Percentiles rank a stretch among this genome's conserved stretches.
Conservation (phyloP, 2,888 invertebrate genomes). For the Chloroclystis v-ata region DNA sequence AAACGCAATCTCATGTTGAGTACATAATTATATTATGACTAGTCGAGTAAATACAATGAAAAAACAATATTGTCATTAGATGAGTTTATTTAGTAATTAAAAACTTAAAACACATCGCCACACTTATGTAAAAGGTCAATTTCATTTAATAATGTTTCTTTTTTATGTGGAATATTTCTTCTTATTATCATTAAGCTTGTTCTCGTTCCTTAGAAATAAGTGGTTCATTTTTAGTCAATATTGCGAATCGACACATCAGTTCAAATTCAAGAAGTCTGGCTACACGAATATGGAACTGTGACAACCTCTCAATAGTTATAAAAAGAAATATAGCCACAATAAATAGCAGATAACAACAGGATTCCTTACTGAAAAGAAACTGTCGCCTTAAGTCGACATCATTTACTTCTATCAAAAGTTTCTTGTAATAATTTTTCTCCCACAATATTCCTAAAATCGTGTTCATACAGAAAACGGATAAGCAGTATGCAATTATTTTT, state of each 20-base stretch:
- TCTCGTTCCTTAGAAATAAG: too few relatives aligned
- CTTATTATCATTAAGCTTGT: too few relatives aligned
- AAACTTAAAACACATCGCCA: too few relatives aligned
- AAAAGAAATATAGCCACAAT: slow-evolving; percentile 43
- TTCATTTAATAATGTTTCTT: too few relatives aligned
- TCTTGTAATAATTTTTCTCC: slow-evolving; percentile 35
- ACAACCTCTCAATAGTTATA: slow-evolving; percentile 47
- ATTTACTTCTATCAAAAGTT: slow-evolving; percentile 33
- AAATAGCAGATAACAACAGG: slow-evolving; percentile 41
- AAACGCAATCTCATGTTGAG: too few relatives aligned
- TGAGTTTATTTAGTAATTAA: too few relatives aligned
- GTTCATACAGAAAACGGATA: slow-evolving; percentile 35
- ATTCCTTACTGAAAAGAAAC: slow-evolving; percentile 44
- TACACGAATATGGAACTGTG: slow-evolving; percentile 39
- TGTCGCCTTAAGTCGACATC: slow-evolving; percentile 34
- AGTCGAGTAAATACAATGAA: too few relatives aligned
- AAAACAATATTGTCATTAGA: too few relatives aligned
- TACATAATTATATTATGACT: too few relatives aligned
- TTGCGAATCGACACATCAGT: slow-evolving; percentile 57
- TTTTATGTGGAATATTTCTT: too few relatives aligned
- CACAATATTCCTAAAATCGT: slow-evolving; percentile 44
- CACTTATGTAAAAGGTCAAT: too few relatives aligned
- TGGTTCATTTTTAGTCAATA: slow-evolving; percentile 38
- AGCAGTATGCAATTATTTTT: slow-evolving; percentile 30
- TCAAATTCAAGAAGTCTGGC: slow-evolving; percentile 59